Evolutionary conservation across 2,888 invertebrate genomes (phyloP).

Genomic region (Augiades crinisus): DNA sequence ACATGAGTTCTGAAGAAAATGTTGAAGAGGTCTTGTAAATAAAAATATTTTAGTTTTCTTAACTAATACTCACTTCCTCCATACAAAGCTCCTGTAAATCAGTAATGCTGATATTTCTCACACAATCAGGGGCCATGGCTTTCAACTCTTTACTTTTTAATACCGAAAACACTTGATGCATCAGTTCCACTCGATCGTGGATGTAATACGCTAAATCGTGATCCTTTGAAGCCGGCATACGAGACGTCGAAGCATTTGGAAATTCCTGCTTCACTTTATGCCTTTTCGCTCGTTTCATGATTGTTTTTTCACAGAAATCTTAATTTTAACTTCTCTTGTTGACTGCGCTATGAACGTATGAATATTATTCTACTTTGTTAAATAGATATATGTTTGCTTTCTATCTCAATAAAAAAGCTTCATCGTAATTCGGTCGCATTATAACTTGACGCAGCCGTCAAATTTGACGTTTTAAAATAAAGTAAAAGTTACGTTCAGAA

Average conservation of each 20-base stretch:
- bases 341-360: not conserved
- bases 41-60: too few relatives aligned
- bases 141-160: conserved; percentile 80
- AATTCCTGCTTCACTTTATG: conserved; percentile 36
- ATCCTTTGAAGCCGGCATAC: conserved; percentile 48
- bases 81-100: conserved; percentile 82
- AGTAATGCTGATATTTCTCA: conserved; percentile 63
- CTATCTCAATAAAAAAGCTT: not conserved
- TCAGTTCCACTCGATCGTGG: conserved; percentile 81
- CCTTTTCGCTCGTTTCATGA: conserved; percentile 35
- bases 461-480: conserved; percentile 12
- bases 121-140: conserved; percentile 78
- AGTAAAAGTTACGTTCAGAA: conserved; percentile 13
- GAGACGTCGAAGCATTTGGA: conserved; percentile 40
- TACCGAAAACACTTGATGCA: conserved; percentile 82
- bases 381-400: not conserved
- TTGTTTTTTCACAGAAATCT: not conserved
- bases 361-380: not conserved
- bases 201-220: conserved; percentile 80
- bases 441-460: not conserved
- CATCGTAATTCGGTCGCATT: conserved; percentile 7
- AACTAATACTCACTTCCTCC: conserved; percentile 75
- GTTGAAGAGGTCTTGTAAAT: too few relatives aligned
- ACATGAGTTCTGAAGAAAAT: too few relatives aligned
- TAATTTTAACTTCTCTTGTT: not conserved